phyloP scores from a whole-genome alignment of 1,140 invertebrate genomes.

The Zaprionus davidi region DNA sequence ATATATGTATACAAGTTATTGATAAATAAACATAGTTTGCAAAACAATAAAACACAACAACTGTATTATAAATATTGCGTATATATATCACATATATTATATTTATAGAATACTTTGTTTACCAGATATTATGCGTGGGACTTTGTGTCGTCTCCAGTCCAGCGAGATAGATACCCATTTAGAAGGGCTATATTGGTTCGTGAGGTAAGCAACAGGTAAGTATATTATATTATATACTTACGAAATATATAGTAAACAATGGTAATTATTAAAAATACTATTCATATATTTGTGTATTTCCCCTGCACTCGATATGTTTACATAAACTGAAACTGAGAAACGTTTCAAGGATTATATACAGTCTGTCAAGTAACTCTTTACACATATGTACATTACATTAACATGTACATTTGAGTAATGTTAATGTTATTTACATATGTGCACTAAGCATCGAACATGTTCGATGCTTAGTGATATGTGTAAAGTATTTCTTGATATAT shows the following conservation, averaged over 20 bases:
- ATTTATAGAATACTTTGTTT: background rate
- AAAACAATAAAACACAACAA: background rate
- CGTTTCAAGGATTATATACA: background rate
- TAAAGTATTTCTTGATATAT: too few relatives aligned
- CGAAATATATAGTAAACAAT: too few relatives aligned
- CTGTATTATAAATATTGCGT: background rate
- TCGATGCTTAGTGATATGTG: too few relatives aligned
- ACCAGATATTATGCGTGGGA: background rate
- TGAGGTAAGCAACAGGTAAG: background rate
- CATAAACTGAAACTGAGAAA: background rate
- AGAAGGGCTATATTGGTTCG: background rate
- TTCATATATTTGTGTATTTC: background rate
- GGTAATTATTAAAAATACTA: too few relatives aligned
- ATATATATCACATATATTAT: background rate
- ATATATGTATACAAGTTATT: conserved; percentile 32
- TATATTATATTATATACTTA: background rate
- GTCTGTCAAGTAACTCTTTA: too few relatives aligned
- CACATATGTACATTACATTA: too few relatives aligned
- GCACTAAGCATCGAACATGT: too few relatives aligned
- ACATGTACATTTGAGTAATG: too few relatives aligned
- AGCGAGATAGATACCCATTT: background rate
- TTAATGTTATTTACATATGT: too few relatives aligned
- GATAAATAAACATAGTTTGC: conserved; percentile 37
- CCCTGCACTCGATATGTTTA: background rate
- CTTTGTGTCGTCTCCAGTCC: background rate